phyloP scores from a whole-genome alignment of 92 coral and sea anemone species.

The Zoanthus gigantus region DNA sequence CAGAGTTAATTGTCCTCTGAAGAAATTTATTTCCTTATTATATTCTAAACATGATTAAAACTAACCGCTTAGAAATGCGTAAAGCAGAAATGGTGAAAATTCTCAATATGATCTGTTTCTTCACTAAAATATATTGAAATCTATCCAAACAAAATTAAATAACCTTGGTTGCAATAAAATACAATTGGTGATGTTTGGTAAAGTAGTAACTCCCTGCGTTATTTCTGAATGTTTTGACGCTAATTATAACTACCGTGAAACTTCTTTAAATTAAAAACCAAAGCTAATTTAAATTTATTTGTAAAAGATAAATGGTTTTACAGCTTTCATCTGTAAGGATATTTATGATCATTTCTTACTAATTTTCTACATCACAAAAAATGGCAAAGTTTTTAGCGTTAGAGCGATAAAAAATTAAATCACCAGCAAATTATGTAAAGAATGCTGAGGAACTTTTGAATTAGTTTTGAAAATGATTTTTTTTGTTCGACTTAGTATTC shows the following conservation, averaged over 20 bases:
- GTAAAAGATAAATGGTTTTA: neutral
- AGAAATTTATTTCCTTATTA: neutral
- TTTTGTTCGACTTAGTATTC: neutral
- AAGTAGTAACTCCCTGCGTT: neutral
- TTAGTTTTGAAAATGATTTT: neutral
- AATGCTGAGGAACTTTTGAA: neutral
- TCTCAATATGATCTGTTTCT: neutral
- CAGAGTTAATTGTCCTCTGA: neutral
- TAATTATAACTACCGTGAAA: no score
- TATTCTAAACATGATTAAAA: neutral
- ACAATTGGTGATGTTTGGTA: neutral
- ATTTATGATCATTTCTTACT: neutral
- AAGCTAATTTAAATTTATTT: neutral
- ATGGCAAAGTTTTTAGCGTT: conserved; percentile 53
- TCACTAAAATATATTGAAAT: neutral
- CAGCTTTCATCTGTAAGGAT: neutral
- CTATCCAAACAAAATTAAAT: neutral
- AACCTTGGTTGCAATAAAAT: neutral
- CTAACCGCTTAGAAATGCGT: no score
- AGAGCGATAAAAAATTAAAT: conserved; percentile 55
- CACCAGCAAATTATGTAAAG: conserved; percentile 63
- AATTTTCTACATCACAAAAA: conserved; percentile 36
- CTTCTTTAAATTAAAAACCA: neutral
- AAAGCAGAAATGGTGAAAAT: neutral
- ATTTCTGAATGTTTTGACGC: neutral